A percentile compares a stretch with the other conserved stretches of the same genome.
Evolutionary conservation across 2,113 vertebrate species (phyloP).

Genomic region (Nesoenas mayeri): DNA sequence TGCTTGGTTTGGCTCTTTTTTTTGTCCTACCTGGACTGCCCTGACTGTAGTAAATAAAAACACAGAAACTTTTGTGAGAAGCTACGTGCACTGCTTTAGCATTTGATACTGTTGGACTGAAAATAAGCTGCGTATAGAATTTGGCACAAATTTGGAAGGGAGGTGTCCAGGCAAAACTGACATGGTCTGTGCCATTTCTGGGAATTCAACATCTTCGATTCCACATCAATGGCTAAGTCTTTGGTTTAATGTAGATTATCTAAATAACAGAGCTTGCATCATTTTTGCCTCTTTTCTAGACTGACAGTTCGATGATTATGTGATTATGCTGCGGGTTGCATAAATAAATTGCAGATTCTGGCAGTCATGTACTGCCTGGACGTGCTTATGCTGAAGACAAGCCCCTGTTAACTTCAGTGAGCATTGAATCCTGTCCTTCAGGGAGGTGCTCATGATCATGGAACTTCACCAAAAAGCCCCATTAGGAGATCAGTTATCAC

Average conservation of each 20-base stretch:
- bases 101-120: background rate
- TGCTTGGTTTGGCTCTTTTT: conserved; percentile 78
- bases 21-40: conserved; percentile 53
- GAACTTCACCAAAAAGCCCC: background rate
- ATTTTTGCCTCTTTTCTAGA: background rate
- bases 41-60: conserved; percentile 10
- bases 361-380: background rate
- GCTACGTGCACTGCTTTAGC: background rate
- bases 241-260: background rate
- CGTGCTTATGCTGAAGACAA: background rate
- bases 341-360: background rate
- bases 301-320: background rate
- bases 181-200: background rate
- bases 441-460: background rate
- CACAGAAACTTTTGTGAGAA: background rate
- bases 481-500: background rate
- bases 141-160: background rate
- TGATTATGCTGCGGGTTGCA: background rate
- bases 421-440: background rate
- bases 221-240: background rate
- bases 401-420: background rate
- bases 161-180: background rate
- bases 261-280: background rate
- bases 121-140: background rate
- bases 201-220: background rate